Evolutionary conservation across 2,113 vertebrate genomes (phyloP).

Genomic region (Cyphomyrus plagiostoma): DNA sequence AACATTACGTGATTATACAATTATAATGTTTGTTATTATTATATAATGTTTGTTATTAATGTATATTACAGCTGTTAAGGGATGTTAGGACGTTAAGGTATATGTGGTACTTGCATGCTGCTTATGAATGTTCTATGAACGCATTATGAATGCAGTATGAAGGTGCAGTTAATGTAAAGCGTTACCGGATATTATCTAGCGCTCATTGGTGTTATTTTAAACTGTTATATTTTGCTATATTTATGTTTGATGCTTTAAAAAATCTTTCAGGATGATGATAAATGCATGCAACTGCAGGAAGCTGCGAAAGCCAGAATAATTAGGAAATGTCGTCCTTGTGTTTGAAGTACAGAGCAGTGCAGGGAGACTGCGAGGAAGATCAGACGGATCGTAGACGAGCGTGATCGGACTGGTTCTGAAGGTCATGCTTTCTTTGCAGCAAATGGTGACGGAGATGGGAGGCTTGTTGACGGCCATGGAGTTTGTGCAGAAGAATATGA

Average conservation of each 20-base stretch:
- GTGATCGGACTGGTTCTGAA: background rate
- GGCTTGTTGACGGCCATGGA: constrained; percentile 92
- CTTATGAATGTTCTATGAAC: too few relatives aligned
- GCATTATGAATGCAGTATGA: too few relatives aligned
- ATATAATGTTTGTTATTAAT: too few relatives aligned
- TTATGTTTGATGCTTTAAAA: background rate
- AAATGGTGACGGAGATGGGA: constrained; percentile 91
- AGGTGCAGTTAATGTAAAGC: too few relatives aligned
- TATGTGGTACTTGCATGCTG: too few relatives aligned
- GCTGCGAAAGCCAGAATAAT: background rate
- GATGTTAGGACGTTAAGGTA: too few relatives aligned
- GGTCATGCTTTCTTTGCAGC: constrained; percentile 51
- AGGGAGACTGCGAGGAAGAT: background rate
- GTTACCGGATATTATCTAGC: background rate
- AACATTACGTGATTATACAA: too few relatives aligned
- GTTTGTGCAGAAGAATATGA: constrained; percentile 94
- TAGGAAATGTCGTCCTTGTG: background rate
- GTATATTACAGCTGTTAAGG: too few relatives aligned
- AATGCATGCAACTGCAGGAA: background rate
- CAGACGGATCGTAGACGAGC: background rate
- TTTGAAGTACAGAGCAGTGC: background rate
- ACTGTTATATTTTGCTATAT: background rate
- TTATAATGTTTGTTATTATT: too few relatives aligned
- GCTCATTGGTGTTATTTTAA: background rate
- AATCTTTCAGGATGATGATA: background rate